Conservation (phyloP, 2,888 invertebrate genomes). For the Rhagonycha fulva region DNA sequence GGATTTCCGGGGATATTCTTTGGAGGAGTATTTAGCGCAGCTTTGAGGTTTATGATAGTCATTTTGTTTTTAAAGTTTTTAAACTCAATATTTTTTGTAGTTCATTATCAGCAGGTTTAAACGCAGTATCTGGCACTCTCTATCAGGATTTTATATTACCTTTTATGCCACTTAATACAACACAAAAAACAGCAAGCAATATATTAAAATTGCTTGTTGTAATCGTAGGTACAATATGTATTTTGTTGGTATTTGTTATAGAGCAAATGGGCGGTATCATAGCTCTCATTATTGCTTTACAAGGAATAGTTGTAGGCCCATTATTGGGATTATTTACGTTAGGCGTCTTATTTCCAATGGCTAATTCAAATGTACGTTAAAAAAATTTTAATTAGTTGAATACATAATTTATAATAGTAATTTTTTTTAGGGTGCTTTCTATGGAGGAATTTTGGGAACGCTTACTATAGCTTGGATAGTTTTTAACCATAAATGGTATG, state of each 20-base stretch:
- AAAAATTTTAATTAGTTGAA: background rate
- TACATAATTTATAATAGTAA: background rate
- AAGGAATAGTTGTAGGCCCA: slow-evolving; percentile 67
- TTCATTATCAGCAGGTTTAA: slow-evolving; percentile 64
- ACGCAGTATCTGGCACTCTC: slow-evolving; percentile 63
- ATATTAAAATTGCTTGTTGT: slow-evolving; percentile 64
- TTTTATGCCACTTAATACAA: slow-evolving; percentile 56
- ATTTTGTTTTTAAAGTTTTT: background rate
- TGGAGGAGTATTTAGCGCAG: slow-evolving; percentile 74
- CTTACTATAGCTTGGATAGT: background rate
- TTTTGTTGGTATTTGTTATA: slow-evolving; percentile 60
- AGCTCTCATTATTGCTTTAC: slow-evolving; percentile 64
- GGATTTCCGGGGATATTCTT: slow-evolving; percentile 73
- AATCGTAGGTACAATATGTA: slow-evolving; percentile 58
- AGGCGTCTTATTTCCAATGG: slow-evolving; percentile 68
- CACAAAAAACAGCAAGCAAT: slow-evolving; percentile 59
- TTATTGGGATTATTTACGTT: slow-evolving; percentile 67
- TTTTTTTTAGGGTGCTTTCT: slow-evolving; percentile 2
- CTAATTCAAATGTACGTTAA: slow-evolving; percentile 60
- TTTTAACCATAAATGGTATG: background rate
- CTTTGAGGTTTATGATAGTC: slow-evolving; percentile 58
- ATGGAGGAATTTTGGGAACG: background rate
- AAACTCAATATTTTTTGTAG: slow-evolving; percentile 49
- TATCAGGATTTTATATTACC: slow-evolving; percentile 66
- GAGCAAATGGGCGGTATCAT: slow-evolving; percentile 68